Percentiles rank a stretch among this genome's conserved stretches.
These are phyloP conservation scores for Tenodera sinensis DNA, from an alignment of 2,888 invertebrate genomes.

Conservation along the genomic window DNA sequence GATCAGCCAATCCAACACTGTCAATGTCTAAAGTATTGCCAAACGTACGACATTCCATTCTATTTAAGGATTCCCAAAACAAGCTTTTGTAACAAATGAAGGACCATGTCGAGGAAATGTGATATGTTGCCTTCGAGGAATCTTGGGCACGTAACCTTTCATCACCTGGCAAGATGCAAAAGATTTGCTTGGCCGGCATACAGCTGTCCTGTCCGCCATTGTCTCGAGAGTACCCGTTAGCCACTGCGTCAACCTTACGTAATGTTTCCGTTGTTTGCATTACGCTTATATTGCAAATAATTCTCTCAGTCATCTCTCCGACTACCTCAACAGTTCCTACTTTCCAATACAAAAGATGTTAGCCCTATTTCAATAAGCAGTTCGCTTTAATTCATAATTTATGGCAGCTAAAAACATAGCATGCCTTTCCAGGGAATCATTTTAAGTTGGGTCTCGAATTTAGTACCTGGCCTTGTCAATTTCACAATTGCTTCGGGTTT, in stretches of 20 bases:
- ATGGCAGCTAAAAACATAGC: too few relatives aligned
- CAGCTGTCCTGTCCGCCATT: not conserved
- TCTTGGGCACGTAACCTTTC: not conserved
- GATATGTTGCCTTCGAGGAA: not conserved
- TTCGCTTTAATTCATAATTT: too few relatives aligned
- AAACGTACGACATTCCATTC: not conserved
- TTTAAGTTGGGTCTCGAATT: too few relatives aligned
- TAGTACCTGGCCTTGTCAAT: too few relatives aligned
- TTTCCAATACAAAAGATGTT: too few relatives aligned
- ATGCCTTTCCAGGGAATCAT: too few relatives aligned
- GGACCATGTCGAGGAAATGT: not conserved
- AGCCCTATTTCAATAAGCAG: too few relatives aligned
- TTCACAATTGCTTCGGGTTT: too few relatives aligned
- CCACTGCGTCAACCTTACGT: not conserved
- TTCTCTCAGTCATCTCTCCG: too few relatives aligned
- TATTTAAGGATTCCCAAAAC: not conserved
- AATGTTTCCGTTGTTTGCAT: not conserved
- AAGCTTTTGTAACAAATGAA: not conserved
- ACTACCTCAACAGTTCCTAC: too few relatives aligned
- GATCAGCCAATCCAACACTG: not conserved
- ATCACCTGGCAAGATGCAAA: not conserved
- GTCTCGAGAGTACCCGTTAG: not conserved
- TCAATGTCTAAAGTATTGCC: not conserved
- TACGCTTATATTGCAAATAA: too few relatives aligned
- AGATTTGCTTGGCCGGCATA: not conserved